Evolutionary conservation across 2,888 invertebrate genomes (phyloP), one percentile per base, ranked within the genome.

Genomic region (Pseudococcus jackbeardsleyi): DNA sequence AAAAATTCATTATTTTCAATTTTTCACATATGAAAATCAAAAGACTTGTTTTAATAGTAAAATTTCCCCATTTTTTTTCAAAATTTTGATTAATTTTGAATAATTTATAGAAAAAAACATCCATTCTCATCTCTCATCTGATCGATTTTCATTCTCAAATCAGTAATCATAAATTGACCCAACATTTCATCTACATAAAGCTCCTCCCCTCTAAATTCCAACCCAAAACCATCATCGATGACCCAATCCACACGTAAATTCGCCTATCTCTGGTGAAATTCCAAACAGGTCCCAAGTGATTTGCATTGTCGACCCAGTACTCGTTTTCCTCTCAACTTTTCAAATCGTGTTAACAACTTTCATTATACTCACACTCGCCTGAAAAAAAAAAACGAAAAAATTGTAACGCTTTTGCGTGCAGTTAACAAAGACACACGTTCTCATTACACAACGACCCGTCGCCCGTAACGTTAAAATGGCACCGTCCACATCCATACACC

Each of bases 261-360:
- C 19, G 64, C 64, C 11, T 64, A 4, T 64, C 64, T 64, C 6
- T 22, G 64, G 64, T 11, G 64, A 64, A 64, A 64, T 64, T 64
- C 19, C 22, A 0, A 22, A 22, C 42, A 42, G 9, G 42, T 42
- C 4, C 15, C 4, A 3, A 54, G 5, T 5, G 12, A 11, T 46
- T 46, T 7, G 8, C 46, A 46, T 46, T 7, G 12, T 8, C 46
- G 12, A 46, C 12, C 46, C 2, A 46, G 9, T 19, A 59, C 59
- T n/a, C 19, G 9, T 64, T 19, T 64, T 19, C 9, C 22, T 64
- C 22, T 64, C 64, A 22, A 26, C 33, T 33, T 72, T 72, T 17
- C 4, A 72, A 72, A 72, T 72, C 72, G 72, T 72, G 72, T 72
- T 33, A 72, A 72, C 72, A 72, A 72, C 72, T 72, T 72, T 72